Base-by-base conservation (phyloP, 1,140 invertebrate species). In the Polypedilum vanderplanki region DNA sequence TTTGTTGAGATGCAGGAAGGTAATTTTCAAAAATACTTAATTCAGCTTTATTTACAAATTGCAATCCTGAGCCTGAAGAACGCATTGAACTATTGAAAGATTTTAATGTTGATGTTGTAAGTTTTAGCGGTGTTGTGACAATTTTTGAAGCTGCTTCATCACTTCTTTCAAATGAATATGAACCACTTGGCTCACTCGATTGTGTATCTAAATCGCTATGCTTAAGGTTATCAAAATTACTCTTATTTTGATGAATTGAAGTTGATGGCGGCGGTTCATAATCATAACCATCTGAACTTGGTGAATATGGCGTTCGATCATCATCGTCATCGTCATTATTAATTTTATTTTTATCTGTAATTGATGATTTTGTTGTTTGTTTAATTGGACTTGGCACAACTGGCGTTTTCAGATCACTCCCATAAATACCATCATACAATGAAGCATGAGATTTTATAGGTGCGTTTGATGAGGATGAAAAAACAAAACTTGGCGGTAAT, bases 271-370 rank as follows among this genome's bases (percentile, higher is more conserved):
- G 92, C 33, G 93, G 92, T 83, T 93, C 91, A 83, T 94, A 94
- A 81, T 94, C 93, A 78, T 91, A 93, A 79, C 94, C 89, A 76
- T 88, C 91, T 3, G 91, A 92, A 24, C 90, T 92, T 0, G 93
- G 92, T 22, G 92, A 94, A 83, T 94, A 94, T 0, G 93, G 93
- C 10, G 92, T 94, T 74, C 92, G 15, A 18, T 70, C 65, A 22
- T 70, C 65, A 22, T 70, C 65, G 5, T 70, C 17, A 20, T 70
- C 10, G 10, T 57, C 46, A 12, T 1, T 57, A 3, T 57, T 57
- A 17, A 12, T 57, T 57, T 12, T 22, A 70, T 18, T 70, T 70
- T 70, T 70, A 70, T 70, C 65, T 4, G 9, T 22, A 10, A 4
- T n/a, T 4, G 46, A 57, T 70, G 65, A 7, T 22, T 70, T 70